Percentiles rank a stretch among this genome's conserved stretches.
Evolutionary conservation across 2,888 invertebrate species (phyloP).

Genomic region (Julus scandinavius): DNA sequence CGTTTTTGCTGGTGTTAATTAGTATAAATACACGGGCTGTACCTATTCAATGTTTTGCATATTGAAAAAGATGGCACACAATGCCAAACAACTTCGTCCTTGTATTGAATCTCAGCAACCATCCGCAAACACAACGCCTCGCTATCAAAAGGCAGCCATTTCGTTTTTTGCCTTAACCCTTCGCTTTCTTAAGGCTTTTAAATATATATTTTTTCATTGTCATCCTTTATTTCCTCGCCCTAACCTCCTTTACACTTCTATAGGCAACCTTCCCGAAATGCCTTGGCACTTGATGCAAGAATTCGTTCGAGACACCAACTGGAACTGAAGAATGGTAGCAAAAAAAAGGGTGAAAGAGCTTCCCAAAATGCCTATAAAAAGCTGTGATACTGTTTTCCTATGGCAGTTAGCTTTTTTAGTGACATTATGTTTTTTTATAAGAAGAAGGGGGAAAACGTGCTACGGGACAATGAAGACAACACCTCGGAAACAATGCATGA

Average conservation of each 20-base stretch:
- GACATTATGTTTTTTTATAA: not conserved
- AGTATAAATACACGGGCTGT: not conserved
- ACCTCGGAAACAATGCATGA: constrained; percentile 41
- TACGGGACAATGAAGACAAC: constrained; percentile 38
- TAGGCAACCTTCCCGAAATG: constrained; percentile 53
- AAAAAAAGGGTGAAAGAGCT: constrained; percentile 32
- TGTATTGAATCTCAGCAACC: not conserved
- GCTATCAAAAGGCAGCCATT: constrained; percentile 17
- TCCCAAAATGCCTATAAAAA: constrained; percentile 14
- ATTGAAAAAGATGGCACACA: not conserved
- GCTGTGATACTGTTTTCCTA: not conserved
- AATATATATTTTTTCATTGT: constrained; percentile 43
- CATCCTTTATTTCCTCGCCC: not conserved
- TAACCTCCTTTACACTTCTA: constrained; percentile 35
- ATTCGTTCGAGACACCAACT: constrained; percentile 48
- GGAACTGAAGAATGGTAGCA: constrained; percentile 49
- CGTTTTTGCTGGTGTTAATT: constrained; percentile 14
- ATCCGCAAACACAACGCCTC: not conserved
- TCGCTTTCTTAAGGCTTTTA: not conserved
- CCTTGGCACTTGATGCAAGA: constrained; percentile 55
- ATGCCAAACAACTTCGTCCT: constrained; percentile 26
- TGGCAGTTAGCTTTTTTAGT: constrained; percentile 44
- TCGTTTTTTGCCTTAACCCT: constrained; percentile 4
- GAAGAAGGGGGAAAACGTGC: not conserved
- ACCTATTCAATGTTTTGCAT: not conserved